A percentile compares a stretch with the other conserved stretches of the same genome.
These are phyloP conservation scores for Cremastobaeus sp. DNA, from an alignment of 2,888 invertebrate species.

Conservation along the genomic window DNA sequence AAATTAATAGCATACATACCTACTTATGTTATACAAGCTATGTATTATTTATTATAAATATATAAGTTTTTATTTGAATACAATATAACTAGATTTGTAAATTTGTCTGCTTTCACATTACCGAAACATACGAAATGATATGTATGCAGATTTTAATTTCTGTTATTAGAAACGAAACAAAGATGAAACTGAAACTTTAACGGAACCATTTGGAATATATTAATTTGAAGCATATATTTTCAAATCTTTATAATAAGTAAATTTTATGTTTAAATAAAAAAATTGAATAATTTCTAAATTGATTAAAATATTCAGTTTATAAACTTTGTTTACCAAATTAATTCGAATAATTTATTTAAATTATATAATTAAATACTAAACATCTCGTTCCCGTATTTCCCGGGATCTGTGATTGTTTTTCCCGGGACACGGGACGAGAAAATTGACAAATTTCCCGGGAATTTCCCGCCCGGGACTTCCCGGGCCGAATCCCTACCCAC, in stretches of 20 bases:
- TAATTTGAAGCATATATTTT: too few species aligned
- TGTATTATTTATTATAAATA: slow-evolving; percentile 1
- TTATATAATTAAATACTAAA: not conserved
- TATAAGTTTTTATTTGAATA: too few species aligned
- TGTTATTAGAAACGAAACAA: not conserved
- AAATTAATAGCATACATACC: not conserved
- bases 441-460: not conserved
- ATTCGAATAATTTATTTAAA: not conserved
- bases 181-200: not conserved
- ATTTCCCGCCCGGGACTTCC: not conserved
- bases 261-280: too few species aligned
- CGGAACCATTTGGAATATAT: too few species aligned
- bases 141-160: too few species aligned
- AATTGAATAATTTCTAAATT: too few species aligned
- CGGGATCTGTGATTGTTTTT: not conserved
- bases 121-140: not conserved
- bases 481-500: not conserved
- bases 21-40: too few species aligned
- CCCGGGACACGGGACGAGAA: not conserved
- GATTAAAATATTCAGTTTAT: not conserved
- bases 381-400: not conserved
- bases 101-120: not conserved
- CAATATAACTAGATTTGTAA: too few species aligned
- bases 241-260: too few species aligned
- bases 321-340: not conserved